Percentiles rank a stretch among this genome's conserved stretches.
These are phyloP conservation scores for Cheilosia pagana DNA, from an alignment of 2,888 invertebrate species.

Conservation along the genomic window DNA sequence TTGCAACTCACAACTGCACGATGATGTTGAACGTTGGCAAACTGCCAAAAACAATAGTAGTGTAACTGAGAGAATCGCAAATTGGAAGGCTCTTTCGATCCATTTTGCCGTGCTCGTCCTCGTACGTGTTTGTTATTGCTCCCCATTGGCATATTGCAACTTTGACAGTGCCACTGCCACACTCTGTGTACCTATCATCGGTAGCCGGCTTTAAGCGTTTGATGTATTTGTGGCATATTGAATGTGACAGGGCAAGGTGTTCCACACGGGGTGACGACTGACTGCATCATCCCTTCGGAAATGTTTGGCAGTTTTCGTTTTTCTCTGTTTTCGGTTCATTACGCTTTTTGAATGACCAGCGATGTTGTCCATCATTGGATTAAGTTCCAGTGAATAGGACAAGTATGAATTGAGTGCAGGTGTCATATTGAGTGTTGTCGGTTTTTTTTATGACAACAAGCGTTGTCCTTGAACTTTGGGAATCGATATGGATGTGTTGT, in stretches of 20 bases:
- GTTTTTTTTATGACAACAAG: conserved; percentile 2
- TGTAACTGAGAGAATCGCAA: conserved; percentile 12
- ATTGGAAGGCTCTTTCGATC: conserved; percentile 2
- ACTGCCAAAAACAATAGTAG: conserved; percentile 48
- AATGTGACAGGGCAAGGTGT: conserved; percentile 25
- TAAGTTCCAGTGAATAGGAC: background rate
- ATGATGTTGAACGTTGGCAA: conserved; percentile 37
- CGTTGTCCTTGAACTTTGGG: background rate
- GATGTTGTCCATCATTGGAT: conserved; percentile 17
- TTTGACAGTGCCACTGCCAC: background rate
- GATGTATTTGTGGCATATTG: conserved; percentile 44
- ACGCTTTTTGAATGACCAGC: conserved; percentile 10
- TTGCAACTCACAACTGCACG: conserved; percentile 2
- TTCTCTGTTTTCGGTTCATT: background rate
- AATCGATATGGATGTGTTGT: no score
- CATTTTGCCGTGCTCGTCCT: background rate
- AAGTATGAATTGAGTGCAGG: background rate
- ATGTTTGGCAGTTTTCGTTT: background rate
- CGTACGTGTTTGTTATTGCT: conserved; percentile 35
- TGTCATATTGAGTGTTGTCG: background rate
- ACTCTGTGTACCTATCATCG: conserved; percentile 9
- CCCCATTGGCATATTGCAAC: conserved; percentile 36
- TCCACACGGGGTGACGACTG: background rate
- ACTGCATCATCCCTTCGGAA: background rate
- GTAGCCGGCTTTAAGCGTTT: conserved; percentile 25